These are phyloP conservation scores for Anoplopoma fimbria DNA, from an alignment of 2,113 vertebrate species.

Conservation along the genomic window DNA sequence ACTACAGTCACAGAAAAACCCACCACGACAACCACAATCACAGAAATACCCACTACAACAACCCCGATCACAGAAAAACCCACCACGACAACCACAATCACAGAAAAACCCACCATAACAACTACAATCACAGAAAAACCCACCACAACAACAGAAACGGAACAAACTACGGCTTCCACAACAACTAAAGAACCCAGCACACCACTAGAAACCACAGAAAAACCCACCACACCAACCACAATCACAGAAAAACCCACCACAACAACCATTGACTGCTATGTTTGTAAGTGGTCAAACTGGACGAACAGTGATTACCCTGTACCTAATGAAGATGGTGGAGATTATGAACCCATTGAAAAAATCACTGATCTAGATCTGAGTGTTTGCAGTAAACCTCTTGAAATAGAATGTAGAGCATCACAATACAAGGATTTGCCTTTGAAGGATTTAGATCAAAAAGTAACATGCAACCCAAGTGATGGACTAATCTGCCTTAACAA, in stretches of 20 bases:
- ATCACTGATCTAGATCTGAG: conserved; percentile 25
- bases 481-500: conserved; percentile 11
- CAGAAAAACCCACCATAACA: no score
- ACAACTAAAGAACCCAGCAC: no score
- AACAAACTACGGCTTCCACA: no score
- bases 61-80: no score
- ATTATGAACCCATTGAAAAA: conserved; percentile 32
- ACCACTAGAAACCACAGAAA: no score
- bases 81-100: no score
- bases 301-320: conserved; percentile 23
- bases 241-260: not conserved
- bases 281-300: conserved; percentile 61
- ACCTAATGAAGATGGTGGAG: fast-evolving
- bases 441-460: not conserved
- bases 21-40: no score
- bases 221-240: not conserved
- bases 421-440: fast-evolving
- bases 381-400: conserved; percentile 24
- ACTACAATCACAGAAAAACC: no score
- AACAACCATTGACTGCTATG: not conserved
- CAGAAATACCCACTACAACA: no score
- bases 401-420: conserved; percentile 55
- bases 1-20: no score
- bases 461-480: conserved; percentile 34
- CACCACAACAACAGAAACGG: no score